Evolutionary conservation across 2,797 vertebrate species (phyloP).

Genomic region (Spatula clypeata): DNA sequence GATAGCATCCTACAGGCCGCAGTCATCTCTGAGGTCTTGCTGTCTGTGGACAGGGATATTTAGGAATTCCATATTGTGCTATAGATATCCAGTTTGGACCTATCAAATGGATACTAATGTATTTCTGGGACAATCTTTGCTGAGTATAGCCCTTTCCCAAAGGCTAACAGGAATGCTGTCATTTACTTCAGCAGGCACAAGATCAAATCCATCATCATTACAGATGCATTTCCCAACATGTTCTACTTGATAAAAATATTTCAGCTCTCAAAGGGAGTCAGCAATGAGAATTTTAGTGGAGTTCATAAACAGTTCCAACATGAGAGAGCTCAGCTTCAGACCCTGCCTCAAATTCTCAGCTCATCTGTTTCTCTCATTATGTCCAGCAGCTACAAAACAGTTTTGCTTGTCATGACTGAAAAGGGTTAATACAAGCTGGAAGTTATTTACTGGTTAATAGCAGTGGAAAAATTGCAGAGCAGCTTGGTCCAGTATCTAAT

Average conservation of each 20-base stretch:
- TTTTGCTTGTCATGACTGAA: background rate
- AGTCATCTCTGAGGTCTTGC: background rate
- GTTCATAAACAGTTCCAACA: constrained; percentile 9
- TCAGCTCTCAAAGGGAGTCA: constrained; percentile 8
- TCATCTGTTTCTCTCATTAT: constrained; percentile 23
- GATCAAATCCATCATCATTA: constrained; percentile 6
- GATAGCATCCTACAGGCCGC: background rate
- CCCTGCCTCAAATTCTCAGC: background rate
- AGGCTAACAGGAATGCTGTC: background rate
- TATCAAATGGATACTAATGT: background rate
- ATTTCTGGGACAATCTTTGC: constrained; percentile 11
- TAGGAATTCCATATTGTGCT: background rate
- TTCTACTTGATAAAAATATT: constrained; percentile 47
- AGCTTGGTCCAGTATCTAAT: constrained; percentile 42
- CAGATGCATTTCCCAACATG: constrained; percentile 19
- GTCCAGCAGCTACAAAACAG: background rate
- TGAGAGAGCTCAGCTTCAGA: background rate
- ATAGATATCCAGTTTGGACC: background rate
- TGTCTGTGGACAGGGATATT: background rate
- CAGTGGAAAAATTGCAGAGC: constrained; percentile 52
- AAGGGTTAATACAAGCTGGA: constrained; percentile 65
- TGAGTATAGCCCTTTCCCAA: background rate
- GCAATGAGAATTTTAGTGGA: constrained; percentile 21
- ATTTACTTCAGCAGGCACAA: background rate
- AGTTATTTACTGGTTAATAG: constrained; percentile 64